These are phyloP conservation scores for Altica lythri DNA, from an alignment of 2,888 invertebrate species.

Conservation along the genomic window DNA sequence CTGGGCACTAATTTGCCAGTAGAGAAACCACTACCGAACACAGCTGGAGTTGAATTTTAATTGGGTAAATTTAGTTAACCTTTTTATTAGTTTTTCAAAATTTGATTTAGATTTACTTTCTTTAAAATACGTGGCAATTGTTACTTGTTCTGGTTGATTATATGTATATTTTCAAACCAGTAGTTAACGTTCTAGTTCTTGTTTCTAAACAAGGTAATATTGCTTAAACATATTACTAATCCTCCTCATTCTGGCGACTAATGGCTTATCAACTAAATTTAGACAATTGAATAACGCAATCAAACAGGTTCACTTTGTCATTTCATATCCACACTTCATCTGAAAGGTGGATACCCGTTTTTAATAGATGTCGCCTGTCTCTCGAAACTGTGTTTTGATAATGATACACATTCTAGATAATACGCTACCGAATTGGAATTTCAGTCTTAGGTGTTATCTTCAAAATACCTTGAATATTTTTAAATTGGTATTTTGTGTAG, in stretches of 20 bases:
- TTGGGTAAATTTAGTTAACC: no score
- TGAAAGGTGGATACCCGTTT: constrained; percentile 39
- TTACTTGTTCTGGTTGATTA: no score
- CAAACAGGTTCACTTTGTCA: constrained; percentile 46
- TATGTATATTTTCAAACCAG: no score
- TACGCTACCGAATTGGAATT: constrained; percentile 45
- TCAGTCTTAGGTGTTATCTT: constrained; percentile 37
- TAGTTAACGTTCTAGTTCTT: no score
- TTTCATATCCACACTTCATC: constrained; percentile 34
- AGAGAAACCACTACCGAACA: no score
- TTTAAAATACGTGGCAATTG: no score
- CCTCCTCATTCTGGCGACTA: constrained; percentile 21
- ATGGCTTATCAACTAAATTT: constrained; percentile 41
- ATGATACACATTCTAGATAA: constrained; percentile 47
- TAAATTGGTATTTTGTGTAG: no score
- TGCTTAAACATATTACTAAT: background rate
- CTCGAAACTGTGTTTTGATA: constrained; percentile 46
- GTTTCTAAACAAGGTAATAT: no score
- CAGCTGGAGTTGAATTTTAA: no score
- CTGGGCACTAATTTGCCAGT: no score
- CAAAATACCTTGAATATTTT: constrained; percentile 35
- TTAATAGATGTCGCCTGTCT: constrained; percentile 52
- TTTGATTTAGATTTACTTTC: no score
- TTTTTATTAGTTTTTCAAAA: no score
- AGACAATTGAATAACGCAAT: constrained; percentile 48